phyloP scores from a whole-genome alignment of 1,140 invertebrate genomes.

The Drosophila orosa region DNA sequence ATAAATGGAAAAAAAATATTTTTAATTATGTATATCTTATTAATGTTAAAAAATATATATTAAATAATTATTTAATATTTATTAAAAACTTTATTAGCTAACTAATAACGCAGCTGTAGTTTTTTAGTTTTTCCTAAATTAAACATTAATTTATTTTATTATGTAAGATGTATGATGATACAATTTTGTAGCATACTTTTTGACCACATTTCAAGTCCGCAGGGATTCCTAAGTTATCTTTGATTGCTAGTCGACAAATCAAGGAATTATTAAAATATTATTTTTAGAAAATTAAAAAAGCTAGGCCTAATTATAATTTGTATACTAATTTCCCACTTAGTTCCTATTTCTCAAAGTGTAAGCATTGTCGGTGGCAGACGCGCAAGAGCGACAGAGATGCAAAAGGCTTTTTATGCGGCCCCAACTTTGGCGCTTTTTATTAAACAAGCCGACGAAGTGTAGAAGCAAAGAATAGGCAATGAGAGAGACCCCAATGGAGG shows the following conservation, averaged over 20 bases:
- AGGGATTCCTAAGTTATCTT: background rate
- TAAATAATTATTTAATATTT: no score
- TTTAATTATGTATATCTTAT: no score
- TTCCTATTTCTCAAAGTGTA: constrained; percentile 3
- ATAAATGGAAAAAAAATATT: no score
- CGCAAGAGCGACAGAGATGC: constrained; percentile 7
- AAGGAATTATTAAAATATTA: no score
- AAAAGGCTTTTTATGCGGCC: constrained; percentile 65
- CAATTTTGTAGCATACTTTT: background rate
- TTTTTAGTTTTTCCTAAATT: no score
- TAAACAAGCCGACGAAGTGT: constrained; percentile 73
- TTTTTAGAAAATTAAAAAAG: background rate
- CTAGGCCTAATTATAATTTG: no score
- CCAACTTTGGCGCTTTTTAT: constrained; percentile 81
- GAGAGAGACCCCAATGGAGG: background rate
- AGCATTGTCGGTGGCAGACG: background rate
- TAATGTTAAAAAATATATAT: no score
- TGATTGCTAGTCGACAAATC: background rate
- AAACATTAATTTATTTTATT: no score
- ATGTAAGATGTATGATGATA: no score
- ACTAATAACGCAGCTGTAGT: no score
- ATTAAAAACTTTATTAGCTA: no score
- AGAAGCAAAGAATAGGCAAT: constrained; percentile 26
- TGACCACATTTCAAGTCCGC: background rate
- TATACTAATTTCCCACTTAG: background rate